Evolutionary conservation across 2,113 vertebrate genomes (phyloP).

Genomic region (Sylvietta virens): DNA sequence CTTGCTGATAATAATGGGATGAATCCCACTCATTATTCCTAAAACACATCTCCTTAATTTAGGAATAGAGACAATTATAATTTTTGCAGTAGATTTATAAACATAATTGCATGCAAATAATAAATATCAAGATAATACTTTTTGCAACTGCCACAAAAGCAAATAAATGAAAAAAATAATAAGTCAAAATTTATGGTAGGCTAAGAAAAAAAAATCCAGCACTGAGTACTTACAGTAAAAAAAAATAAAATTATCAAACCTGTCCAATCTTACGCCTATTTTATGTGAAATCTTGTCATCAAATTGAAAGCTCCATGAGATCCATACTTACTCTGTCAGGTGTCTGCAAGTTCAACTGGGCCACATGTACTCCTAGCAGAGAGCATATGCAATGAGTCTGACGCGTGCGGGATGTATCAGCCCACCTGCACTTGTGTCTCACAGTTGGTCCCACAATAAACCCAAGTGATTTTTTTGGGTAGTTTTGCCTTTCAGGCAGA

Average conservation of each 20-base stretch:
- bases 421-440: neutral
- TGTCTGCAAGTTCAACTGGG: neutral
- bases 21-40: neutral
- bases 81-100: neutral
- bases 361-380: neutral
- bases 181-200: neutral
- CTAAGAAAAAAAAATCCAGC: neutral
- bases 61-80: neutral
- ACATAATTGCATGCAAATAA: neutral
- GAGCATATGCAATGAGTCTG: neutral
- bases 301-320: neutral
- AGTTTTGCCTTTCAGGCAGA: neutral
- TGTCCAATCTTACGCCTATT: neutral
- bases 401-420: neutral
- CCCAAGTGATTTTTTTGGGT: neutral
- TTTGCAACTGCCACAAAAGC: rapidly evolving
- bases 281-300: neutral
- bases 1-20: neutral
- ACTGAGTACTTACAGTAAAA: neutral
- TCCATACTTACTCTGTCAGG: neutral
- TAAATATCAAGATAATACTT: neutral
- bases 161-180: neutral
- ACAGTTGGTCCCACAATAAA: neutral
- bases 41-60: neutral
- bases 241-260: neutral